A percentile compares a stretch with the other conserved stretches of the same genome.
These are phyloP conservation scores for mouse (Mus musculus) DNA, from an alignment of 2,113 vertebrate species.

Conservation along the genomic window GRCm39 chr4:93304001-93304500, in stretches of 20 bases:
- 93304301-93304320: neutral
- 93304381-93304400: neutral
- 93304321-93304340: neutral
- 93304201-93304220: neutral
- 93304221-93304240: neutral
- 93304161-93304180: slow-evolving; percentile 14
- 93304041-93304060: too few relatives aligned
- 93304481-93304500: neutral
- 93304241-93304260: neutral
- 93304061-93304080: neutral
- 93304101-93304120: neutral
- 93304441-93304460: neutral
- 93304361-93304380: neutral
- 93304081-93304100: neutral
- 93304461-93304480: neutral
- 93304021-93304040: too few relatives aligned
- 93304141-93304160: neutral
- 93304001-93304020: too few relatives aligned
- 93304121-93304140: neutral
- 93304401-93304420: neutral
- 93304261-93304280: too few relatives aligned
- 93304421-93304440: neutral
- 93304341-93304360: neutral
- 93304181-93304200: slow-evolving; percentile 1
- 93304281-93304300: neutral